Conservation (phyloP, 64 coral and sea anemone genomes). For the Montipora efflorescens region DNA sequence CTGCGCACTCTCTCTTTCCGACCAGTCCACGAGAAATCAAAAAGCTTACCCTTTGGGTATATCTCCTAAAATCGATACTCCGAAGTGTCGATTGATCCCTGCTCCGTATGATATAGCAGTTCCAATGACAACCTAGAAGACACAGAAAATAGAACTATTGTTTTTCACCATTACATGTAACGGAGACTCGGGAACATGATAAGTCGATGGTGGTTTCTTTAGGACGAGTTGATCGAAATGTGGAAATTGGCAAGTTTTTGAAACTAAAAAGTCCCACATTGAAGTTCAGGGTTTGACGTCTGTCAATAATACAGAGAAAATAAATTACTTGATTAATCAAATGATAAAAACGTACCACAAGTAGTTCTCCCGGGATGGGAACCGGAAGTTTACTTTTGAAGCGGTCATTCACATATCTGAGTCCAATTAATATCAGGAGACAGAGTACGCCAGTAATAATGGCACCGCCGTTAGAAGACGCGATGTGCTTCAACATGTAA, state of each 20-base stretch:
- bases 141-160: background rate
- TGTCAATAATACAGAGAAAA: too few species aligned
- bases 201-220: background rate
- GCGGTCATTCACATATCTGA: conserved; percentile 91
- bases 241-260: too few species aligned
- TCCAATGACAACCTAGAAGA: conserved; percentile 71
- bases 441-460: conserved; percentile 87
- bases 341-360: conserved; percentile 70
- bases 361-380: conserved; percentile 90
- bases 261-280: too few species aligned
- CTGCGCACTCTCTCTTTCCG: too few species aligned
- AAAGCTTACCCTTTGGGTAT: conserved; percentile 83
- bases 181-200: too few species aligned
- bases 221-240: too few species aligned
- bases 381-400: conserved; percentile 70
- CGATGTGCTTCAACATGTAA: conserved; percentile 72
- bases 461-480: conserved; percentile 66
- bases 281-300: too few species aligned
- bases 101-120: conserved; percentile 88
- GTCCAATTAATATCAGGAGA: conserved; percentile 71
- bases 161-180: too few species aligned
- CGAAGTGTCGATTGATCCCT: conserved; percentile 66
- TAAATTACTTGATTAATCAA: too few species aligned
- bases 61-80: conserved; percentile 72
- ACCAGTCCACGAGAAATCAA: too few species aligned